phyloP scores from a whole-genome alignment of 2,797 vertebrate genomes.

The Pangasius macronema region DNA sequence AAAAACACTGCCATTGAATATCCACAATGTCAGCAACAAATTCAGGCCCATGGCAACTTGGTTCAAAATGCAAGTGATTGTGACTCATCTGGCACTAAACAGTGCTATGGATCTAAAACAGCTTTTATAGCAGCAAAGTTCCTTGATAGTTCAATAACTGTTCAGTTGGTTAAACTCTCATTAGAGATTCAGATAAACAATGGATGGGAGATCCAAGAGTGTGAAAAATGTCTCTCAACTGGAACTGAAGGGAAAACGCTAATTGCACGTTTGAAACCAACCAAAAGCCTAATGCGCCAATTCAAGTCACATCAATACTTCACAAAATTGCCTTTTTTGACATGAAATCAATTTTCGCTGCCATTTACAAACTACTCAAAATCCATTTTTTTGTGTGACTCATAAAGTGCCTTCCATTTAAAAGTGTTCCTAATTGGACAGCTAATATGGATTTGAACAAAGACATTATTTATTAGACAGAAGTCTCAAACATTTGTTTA shows the following conservation, averaged over 20 bases:
- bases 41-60: neutral
- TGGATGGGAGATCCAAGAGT: constrained; percentile 36
- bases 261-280: constrained; percentile 47
- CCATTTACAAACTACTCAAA: constrained; percentile 46
- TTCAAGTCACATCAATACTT: constrained; percentile 43
- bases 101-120: constrained; percentile 12
- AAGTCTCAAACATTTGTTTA: neutral
- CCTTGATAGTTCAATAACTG: constrained; percentile 32
- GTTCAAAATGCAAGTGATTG: neutral
- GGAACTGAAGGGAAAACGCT: constrained; percentile 28
- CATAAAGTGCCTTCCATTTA: constrained; percentile 33
- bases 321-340: constrained; percentile 41
- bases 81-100: neutral
- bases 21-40: constrained; percentile 15
- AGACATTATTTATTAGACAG: constrained; percentile 7
- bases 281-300: constrained; percentile 42
- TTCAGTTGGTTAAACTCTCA: constrained; percentile 55
- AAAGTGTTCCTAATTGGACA: constrained; percentile 40
- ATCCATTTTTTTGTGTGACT: constrained; percentile 45
- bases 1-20: constrained; percentile 23
- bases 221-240: constrained; percentile 48
- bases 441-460: constrained; percentile 34
- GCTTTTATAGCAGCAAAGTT: constrained; percentile 34
- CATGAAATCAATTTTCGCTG: constrained; percentile 48
- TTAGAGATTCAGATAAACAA: constrained; percentile 53